A percentile compares a stretch with the other conserved stretches of the same genome.
phyloP scores from a whole-genome alignment of 1,140 invertebrate species.

The Venustaconcha ellipsiformis region DNA sequence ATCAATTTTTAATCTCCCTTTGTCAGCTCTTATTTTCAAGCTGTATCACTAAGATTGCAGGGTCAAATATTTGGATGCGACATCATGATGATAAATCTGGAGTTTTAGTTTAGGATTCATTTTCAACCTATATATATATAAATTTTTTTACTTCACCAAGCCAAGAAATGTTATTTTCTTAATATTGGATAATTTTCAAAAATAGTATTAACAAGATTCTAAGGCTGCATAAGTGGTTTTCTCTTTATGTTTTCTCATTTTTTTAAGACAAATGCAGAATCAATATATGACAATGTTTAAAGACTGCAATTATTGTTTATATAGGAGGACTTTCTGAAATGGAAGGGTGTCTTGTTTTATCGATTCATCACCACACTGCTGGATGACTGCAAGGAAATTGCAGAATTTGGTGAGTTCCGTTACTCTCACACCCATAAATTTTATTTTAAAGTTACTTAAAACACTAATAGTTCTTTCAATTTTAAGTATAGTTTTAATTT shows the following conservation, averaged over 20 bases:
- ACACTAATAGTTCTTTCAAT: not conserved
- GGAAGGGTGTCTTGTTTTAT: constrained; percentile 76
- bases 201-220: not conserved
- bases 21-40: too few species aligned
- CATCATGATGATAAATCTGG: too few species aligned
- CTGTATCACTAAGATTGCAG: too few species aligned
- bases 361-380: constrained; percentile 74
- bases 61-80: too few species aligned
- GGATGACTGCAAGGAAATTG: constrained; percentile 60
- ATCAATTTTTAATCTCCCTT: too few species aligned
- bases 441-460: not conserved
- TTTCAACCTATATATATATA: too few species aligned
- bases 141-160: too few species aligned
- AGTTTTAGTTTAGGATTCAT: too few species aligned
- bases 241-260: not conserved
- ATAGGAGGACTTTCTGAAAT: constrained; percentile 76
- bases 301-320: constrained; percentile 12
- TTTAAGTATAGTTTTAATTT: not conserved
- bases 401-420: constrained; percentile 54
- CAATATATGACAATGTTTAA: not conserved
- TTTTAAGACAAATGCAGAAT: not conserved
- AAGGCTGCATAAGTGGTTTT: not conserved
- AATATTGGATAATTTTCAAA: not conserved
- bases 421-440: not conserved
- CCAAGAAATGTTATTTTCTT: not conserved